Evolutionary conservation across 2,888 invertebrate genomes (phyloP), one percentile per base, ranked within the genome.

Genomic region (Bimastos eiseni): DNA sequence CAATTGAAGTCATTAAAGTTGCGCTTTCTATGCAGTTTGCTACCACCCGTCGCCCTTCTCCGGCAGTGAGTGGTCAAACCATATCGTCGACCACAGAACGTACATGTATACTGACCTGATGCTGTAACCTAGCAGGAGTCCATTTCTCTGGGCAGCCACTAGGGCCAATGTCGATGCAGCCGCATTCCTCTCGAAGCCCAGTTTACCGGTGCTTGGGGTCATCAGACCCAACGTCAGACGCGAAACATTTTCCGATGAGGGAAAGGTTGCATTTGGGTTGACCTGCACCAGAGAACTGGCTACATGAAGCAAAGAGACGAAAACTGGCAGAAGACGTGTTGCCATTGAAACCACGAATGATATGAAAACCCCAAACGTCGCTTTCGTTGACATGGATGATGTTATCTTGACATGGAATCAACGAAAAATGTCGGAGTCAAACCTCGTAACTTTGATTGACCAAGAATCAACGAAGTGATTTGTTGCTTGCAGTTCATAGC

Each of bases 111-210:
- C 90, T 34, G 55, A 92, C 92, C 89, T 90, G 34, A 91, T 83
- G 55, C 92, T 92, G 90, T 92, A 91, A 19, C 88, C 92, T 15
- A 49, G 6, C 38, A 94, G 91, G 2, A 93, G 89, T 30, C 94
- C 94, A 70, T 93, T 92, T 2, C 70, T 38, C 88, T 93, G 91
- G 15, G 94, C 94, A 30, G 91, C 92, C 17, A 92, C 93, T 19
- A 93, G 91, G 19, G 94, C 94, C 90, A 93, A 92, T 17, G 93
- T 92, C 0, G 93, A 93, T 3, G 94, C 94, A 15, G 93, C 93
- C 0, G 93, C 94, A 88, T 93, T 94, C 89, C 92, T 93, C 37
- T 92, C 93, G 92, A 93, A 94, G 19, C 93, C 93, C 17, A 93
- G 92, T n/a, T 93, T 91, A 1, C 93, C 92, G 30, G 41, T 41